Percentiles rank a stretch among this genome's conserved stretches.
phyloP scores from a whole-genome alignment of 30 jellyfish, hydroid and myxozoan species.

The Aurelia coerulea region DNA sequence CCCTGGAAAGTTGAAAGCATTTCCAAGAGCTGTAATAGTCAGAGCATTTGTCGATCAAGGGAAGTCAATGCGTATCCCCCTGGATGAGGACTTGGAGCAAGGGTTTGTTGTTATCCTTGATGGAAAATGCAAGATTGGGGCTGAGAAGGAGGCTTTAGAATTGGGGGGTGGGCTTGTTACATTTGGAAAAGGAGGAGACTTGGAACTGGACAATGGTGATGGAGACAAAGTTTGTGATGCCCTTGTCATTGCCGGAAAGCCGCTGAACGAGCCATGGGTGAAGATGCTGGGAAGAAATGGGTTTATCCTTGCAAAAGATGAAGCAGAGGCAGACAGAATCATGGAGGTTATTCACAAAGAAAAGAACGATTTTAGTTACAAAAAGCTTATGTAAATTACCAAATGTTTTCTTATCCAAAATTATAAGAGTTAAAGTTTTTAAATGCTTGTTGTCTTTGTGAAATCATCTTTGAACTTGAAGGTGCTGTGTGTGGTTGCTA shows the following conservation, averaged over 20 bases:
- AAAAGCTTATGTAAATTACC: background rate
- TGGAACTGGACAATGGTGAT: constrained; percentile 24
- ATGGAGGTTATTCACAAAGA: constrained; percentile 35
- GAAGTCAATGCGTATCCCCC: constrained; percentile 39
- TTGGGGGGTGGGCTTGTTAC: constrained; percentile 18
- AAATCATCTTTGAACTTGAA: too few relatives aligned
- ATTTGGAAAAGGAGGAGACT: constrained; percentile 44
- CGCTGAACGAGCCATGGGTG: constrained; percentile 63
- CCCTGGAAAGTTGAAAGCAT: constrained; percentile 47
- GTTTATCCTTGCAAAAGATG: constrained; percentile 50
- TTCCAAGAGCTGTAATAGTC: constrained; percentile 53
- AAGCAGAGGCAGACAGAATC: constrained; percentile 34
- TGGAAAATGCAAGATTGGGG: constrained; percentile 51
- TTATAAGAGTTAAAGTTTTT: too few relatives aligned
- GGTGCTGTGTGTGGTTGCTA: too few relatives aligned
- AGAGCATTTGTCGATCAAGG: constrained; percentile 51
- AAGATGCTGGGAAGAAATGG: constrained; percentile 58
- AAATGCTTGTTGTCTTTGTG: too few relatives aligned
- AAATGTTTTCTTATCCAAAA: too few relatives aligned
- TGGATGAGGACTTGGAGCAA: constrained; percentile 41
- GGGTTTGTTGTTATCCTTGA: constrained; percentile 43
- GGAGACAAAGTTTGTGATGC: constrained; percentile 40
- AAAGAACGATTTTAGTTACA: constrained; percentile 20
- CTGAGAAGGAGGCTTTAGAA: constrained; percentile 32
- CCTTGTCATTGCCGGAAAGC: constrained; percentile 51